Percentiles rank a stretch among this genome's conserved stretches.
Conservation (phyloP, 2,888 invertebrate species). For the Cataglyphis altisquamis region DNA sequence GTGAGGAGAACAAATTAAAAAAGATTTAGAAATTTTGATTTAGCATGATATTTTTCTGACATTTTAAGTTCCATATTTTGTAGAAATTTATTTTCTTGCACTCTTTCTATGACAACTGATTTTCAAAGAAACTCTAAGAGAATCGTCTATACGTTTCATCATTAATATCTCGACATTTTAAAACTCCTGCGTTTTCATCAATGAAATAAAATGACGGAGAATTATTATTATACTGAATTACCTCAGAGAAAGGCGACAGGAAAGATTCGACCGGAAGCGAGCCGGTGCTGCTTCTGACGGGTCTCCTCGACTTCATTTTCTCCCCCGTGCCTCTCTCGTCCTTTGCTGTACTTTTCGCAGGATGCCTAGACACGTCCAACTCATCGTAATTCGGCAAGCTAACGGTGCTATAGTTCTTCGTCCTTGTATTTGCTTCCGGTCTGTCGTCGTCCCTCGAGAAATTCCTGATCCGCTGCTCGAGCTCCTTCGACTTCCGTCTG, state of each 20-base stretch:
- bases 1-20: background rate
- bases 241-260: constrained; percentile 74
- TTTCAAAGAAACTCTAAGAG: background rate
- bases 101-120: background rate
- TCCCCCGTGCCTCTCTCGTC: constrained; percentile 51
- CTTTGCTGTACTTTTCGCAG: constrained; percentile 78
- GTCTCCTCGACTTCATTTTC: constrained; percentile 79
- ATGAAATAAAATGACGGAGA: constrained; percentile 10
- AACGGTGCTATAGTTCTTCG: constrained; percentile 87
- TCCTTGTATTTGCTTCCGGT: constrained; percentile 64
- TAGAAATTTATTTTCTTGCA: background rate
- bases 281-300: constrained; percentile 76
- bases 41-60: background rate
- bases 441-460: constrained; percentile 44
- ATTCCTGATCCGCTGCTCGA: constrained; percentile 58
- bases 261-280: constrained; percentile 75
- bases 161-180: background rate
- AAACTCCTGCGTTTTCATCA: background rate
- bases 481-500: constrained; percentile 58
- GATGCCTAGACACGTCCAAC: constrained; percentile 76
- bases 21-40: background rate
- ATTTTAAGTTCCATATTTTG: background rate
- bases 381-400: constrained; percentile 88
- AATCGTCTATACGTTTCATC: background rate
- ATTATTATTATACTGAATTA: constrained; percentile 47